phyloP scores from a whole-genome alignment of 2,113 vertebrate species.

The Lagopus muta region DNA sequence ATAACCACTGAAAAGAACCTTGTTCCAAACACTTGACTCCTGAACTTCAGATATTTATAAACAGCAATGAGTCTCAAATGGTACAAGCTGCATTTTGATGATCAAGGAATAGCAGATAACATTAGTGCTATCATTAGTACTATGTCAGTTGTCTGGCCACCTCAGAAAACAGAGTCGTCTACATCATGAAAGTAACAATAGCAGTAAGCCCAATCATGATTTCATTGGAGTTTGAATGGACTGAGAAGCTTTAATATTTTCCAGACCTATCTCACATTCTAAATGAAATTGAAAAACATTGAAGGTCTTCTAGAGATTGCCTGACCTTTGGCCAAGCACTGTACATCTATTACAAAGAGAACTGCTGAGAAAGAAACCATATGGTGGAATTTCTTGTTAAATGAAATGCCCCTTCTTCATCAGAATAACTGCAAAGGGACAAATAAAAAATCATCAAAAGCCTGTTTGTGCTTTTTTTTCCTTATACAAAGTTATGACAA shows the following conservation, averaged over 20 bases:
- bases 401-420: neutral
- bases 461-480: neutral
- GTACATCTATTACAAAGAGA: neutral
- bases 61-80: too few relatives aligned
- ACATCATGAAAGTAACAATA: neutral
- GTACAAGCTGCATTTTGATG: neutral
- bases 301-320: neutral
- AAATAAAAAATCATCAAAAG: neutral
- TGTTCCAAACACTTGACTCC: too few relatives aligned
- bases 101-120: neutral
- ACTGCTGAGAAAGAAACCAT: neutral
- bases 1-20: too few relatives aligned
- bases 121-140: neutral
- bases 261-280: neutral
- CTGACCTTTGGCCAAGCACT: neutral
- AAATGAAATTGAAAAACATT: neutral
- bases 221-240: neutral
- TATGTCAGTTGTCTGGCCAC: neutral
- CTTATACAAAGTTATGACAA: neutral
- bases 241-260: neutral
- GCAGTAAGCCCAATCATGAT: neutral
- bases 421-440: neutral
- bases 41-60: too few relatives aligned
- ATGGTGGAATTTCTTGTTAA: neutral
- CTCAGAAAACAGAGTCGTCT: neutral